Evolutionary conservation across 1,140 invertebrate genomes (phyloP).

Genomic region (Pseudomyrmex cubaensis): DNA sequence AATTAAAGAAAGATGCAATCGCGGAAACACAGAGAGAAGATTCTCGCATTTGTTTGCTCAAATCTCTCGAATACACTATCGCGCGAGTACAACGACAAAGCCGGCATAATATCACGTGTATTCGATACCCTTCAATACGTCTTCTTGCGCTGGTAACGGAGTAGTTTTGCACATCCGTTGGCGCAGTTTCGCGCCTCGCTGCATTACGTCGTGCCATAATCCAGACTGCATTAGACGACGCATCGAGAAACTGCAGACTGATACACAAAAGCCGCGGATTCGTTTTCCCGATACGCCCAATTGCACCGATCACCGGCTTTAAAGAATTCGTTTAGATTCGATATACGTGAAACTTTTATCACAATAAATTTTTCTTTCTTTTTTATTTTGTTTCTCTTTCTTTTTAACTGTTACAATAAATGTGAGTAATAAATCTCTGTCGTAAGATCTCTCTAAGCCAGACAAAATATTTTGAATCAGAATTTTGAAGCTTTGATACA

Average conservation of each 20-base stretch:
- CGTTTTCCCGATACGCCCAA: constrained; percentile 40
- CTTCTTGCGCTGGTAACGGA: constrained; percentile 9
- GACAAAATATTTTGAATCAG: neutral
- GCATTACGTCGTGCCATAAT: constrained; percentile 24
- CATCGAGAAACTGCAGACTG: neutral
- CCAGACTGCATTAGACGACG: constrained; percentile 20
- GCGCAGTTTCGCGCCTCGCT: constrained; percentile 37
- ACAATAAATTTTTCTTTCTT: neutral
- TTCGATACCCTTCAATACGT: constrained; percentile 20
- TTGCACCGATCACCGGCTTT: constrained; percentile 26
- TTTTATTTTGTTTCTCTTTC: too few species aligned
- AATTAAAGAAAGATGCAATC: constrained; percentile 27
- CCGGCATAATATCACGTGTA: neutral
- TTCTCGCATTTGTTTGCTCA: constrained; percentile 3
- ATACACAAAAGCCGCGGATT: constrained; percentile 9
- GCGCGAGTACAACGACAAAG: constrained; percentile 2
- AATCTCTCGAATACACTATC: neutral
- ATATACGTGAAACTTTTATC: neutral
- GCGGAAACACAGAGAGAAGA: neutral
- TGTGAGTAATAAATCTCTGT: neutral
- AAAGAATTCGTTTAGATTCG: neutral
- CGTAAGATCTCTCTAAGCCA: neutral
- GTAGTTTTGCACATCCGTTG: constrained; percentile 7
- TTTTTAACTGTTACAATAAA: too few species aligned
- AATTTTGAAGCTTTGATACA: neutral